Base-by-base conservation (phyloP, 92 coral and sea anemone genomes). In the Bergia puertoricense region DNA sequence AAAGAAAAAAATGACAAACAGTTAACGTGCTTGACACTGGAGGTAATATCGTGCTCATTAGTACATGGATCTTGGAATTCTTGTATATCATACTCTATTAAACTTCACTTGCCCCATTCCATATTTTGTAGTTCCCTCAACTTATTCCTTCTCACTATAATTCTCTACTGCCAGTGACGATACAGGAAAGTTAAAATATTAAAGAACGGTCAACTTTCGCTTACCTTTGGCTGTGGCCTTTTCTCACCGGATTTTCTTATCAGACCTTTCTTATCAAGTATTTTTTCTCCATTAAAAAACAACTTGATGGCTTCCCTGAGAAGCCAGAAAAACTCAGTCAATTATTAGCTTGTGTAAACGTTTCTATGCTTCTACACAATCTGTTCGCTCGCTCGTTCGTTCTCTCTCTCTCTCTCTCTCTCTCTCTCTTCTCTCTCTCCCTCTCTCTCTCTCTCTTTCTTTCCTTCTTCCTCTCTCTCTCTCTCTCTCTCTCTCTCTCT, bases 211-310 rank as follows among this genome's bases (percentile, higher is more conserved):
- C 42, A 56, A 14, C 6, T 20, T 15, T 36, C 57, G 36, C 73
- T 80, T 15, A 80, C 85, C 71, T 30, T 80, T 57, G 85, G 85
- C 44, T 80, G 59, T 8, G 85, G 73, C 15, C 8, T 50, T 16
- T 56, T 56, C 23, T 56, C 30, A 23, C 83, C 66, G 13, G 83
- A 46, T 54, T 46, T 79, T 56, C 45, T 56, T 30, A 8, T 57
- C 9, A 80, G 11, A 80, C n/a, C 73, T 80, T 80, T 30, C 85
- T 80, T 80, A 41, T 80, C 72, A 10, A 80, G 85, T 16, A 37
- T 59, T 40, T 80, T 80, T 56, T 80, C 85, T 57, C 85, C 85
- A 80, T 80, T 38, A 13, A 80, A 80, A 50, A 80, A 38, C 16
- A 80, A 40, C 57, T 57, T 80, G n/a, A 80, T 80, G 44, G 48